Evolutionary conservation across 2,113 vertebrate species (phyloP).

Genomic region (Morphnarchus princeps): DNA sequence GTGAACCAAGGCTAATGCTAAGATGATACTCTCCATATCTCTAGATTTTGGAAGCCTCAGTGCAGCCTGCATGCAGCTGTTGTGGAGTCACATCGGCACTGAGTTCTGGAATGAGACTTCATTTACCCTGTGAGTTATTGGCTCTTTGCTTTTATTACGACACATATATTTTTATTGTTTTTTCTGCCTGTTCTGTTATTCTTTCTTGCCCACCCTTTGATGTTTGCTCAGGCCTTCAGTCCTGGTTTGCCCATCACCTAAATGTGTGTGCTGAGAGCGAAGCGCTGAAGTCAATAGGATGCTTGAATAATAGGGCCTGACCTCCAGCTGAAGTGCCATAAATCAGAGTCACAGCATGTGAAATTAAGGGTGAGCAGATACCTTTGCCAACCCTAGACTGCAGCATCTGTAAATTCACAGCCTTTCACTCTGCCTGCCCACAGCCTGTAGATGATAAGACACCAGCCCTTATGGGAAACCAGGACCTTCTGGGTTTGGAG

Average conservation of each 20-base stretch:
- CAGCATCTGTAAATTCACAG: not conserved
- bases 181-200: not conserved
- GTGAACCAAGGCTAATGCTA: not conserved
- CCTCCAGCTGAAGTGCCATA: not conserved
- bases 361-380: not conserved
- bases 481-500: not conserved
- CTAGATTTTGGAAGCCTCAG: not conserved
- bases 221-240: not conserved
- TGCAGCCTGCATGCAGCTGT: not conserved
- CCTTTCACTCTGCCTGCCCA: not conserved
- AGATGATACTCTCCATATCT: not conserved
- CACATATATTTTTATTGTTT: not conserved
- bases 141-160: not conserved
- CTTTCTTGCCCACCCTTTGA: not conserved
- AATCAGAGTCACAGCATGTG: not conserved
- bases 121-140: not conserved
- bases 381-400: not conserved
- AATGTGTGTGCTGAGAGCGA: not conserved
- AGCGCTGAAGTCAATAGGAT: not conserved
- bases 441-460: not conserved
- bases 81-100: not conserved
- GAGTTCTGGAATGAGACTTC: not conserved
- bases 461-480: not conserved
- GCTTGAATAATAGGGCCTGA: rapidly evolving
- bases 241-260: not conserved